Evolutionary conservation across 2,797 vertebrate species (phyloP).

Genomic region (Enteromius unitaeniatus): DNA sequence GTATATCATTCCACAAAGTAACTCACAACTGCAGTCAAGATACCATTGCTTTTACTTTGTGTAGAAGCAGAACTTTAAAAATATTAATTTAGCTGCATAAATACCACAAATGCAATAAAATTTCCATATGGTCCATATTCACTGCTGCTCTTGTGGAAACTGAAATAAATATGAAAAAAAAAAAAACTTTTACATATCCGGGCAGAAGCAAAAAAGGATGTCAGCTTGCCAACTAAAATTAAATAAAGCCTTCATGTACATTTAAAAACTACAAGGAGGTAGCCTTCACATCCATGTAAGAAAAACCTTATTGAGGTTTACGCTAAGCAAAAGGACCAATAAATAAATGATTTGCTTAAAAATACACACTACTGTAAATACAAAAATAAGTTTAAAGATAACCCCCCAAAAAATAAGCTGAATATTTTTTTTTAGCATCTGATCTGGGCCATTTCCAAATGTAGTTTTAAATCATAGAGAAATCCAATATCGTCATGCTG

Average conservation of each 20-base stretch:
- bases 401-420: slow-evolving; percentile 58
- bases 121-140: slow-evolving; percentile 4
- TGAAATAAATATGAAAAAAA: slow-evolving; percentile 20
- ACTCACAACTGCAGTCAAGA: neutral
- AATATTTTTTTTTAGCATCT: slow-evolving; percentile 31
- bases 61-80: slow-evolving; percentile 6
- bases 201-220: neutral
- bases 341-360: slow-evolving; percentile 72
- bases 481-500: too few relatives aligned
- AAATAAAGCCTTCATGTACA: slow-evolving; percentile 17
- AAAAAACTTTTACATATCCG: neutral
- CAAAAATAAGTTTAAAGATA: slow-evolving; percentile 67
- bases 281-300: neutral
- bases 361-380: slow-evolving; percentile 66
- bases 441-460: too few relatives aligned
- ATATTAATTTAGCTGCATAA: slow-evolving; percentile 30
- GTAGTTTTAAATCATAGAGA: too few relatives aligned
- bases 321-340: slow-evolving; percentile 68
- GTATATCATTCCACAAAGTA: neutral
- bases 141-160: slow-evolving; percentile 16
- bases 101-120: neutral
- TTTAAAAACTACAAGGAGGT: neutral
- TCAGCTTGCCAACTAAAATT: neutral
- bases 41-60: slow-evolving; percentile 15
- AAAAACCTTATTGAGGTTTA: slow-evolving; percentile 50